Percentiles rank a stretch among this genome's conserved stretches.
These are phyloP conservation scores for Rhinatrema bivittatum DNA, from an alignment of 2,797 vertebrate genomes.

Conservation along the genomic window DNA sequence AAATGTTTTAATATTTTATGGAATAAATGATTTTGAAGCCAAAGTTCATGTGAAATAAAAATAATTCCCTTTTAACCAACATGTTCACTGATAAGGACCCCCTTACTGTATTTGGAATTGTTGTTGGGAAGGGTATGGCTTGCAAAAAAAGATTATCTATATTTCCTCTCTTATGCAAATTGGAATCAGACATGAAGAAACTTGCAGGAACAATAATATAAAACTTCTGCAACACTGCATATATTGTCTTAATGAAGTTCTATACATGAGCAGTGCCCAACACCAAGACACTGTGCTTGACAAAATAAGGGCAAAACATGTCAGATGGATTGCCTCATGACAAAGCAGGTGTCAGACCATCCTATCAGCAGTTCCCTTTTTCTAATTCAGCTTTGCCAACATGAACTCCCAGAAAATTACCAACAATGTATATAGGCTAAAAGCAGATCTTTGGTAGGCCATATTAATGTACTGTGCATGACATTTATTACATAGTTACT, in stretches of 20 bases:
- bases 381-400: constrained; percentile 14
- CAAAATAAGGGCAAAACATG: constrained; percentile 10
- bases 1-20: constrained; percentile 1
- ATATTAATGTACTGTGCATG: constrained; percentile 32
- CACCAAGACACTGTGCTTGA: not conserved
- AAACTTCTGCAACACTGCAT: constrained; percentile 7
- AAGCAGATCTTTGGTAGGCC: constrained; percentile 47
- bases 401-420: constrained; percentile 31
- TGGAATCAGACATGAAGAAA: not conserved
- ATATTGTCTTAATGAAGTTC: not conserved
- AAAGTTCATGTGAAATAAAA: too few species aligned
- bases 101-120: constrained; percentile 2
- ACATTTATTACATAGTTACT: constrained; percentile 21
- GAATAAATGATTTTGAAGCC: constrained; percentile 20
- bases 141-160: too few species aligned
- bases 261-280: constrained; percentile 11
- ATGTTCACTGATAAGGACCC: constrained; percentile 16
- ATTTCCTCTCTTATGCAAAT: too few species aligned
- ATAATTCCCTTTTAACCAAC: constrained; percentile 10
- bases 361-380: constrained; percentile 20
- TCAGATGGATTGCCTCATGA: constrained; percentile 6
- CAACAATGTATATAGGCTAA: constrained; percentile 33
- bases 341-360: constrained; percentile 21
- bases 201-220: constrained; percentile 9
- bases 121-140: too few species aligned